These are phyloP conservation scores for Listronotus bonariensis DNA, from an alignment of 1,140 invertebrate species.

Conservation along the genomic window DNA sequence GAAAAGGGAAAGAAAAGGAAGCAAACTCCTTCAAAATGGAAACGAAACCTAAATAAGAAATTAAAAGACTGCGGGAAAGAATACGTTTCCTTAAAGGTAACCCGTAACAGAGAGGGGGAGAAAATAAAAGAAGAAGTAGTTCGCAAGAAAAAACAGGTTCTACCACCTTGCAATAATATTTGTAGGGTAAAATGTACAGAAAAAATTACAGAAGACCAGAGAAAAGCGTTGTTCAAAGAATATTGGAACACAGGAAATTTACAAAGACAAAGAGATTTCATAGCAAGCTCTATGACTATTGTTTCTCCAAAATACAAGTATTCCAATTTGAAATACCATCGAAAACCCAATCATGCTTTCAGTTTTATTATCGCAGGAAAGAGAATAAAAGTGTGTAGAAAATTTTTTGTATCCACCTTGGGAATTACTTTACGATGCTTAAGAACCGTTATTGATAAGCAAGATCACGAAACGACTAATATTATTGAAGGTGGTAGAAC, in stretches of 20 bases:
- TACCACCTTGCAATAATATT: neutral
- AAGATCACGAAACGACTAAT: neutral
- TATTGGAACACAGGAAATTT: neutral
- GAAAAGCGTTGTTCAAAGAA: neutral
- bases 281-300: neutral
- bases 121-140: neutral
- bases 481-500: neutral
- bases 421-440: conserved; percentile 41
- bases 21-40: too few species aligned
- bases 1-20: neutral
- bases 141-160: too few species aligned
- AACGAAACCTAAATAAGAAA: neutral
- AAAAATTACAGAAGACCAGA: neutral
- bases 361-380: conserved; percentile 38
- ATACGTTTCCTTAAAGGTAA: neutral
- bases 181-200: neutral
- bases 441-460: conserved; percentile 40
- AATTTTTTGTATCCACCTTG: conserved; percentile 44
- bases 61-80: neutral
- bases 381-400: conserved; percentile 43
- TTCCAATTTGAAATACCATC: conserved; percentile 14
- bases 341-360: conserved; percentile 46
- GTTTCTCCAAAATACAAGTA: neutral
- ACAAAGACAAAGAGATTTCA: neutral
- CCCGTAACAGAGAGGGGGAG: neutral